A percentile compares a stretch with the other conserved stretches of the same genome.
Evolutionary conservation across 1,140 invertebrate species (phyloP).

Genomic region (Spodoptera litura): DNA sequence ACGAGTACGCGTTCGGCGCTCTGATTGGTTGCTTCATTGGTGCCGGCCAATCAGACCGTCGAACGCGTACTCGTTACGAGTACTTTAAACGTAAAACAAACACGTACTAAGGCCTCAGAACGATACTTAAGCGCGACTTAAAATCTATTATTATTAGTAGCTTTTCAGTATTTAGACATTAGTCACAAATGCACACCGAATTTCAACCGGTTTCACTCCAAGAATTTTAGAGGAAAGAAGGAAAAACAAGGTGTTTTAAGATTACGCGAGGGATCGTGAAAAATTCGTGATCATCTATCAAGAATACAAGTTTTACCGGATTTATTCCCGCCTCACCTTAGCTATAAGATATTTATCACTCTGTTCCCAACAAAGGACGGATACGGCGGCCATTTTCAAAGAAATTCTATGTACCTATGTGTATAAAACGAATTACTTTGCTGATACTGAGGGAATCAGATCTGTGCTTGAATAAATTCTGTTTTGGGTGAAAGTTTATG

Average conservation of each 20-base stretch:
- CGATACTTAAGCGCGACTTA: too few relatives aligned
- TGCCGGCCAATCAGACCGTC: too few relatives aligned
- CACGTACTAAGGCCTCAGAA: too few relatives aligned
- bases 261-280: conserved; percentile 25
- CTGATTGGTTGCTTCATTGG: too few relatives aligned
- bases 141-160: too few relatives aligned
- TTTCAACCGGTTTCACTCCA: background rate
- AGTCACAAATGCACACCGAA: background rate
- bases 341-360: conserved; percentile 41
- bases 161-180: too few relatives aligned
- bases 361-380: conserved; percentile 33
- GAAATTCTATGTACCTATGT: background rate
- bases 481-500: conserved; percentile 1
- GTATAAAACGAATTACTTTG: conserved; percentile 28
- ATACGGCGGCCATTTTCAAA: conserved; percentile 31
- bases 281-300: conserved; percentile 39
- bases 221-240: conserved; percentile 1
- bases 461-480: conserved; percentile 27
- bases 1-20: too few relatives aligned
- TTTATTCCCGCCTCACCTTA: conserved; percentile 35
- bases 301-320: conserved; percentile 38
- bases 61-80: too few relatives aligned
- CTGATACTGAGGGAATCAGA: background rate
- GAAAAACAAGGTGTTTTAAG: conserved; percentile 7
- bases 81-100: too few relatives aligned